Conservation (phyloP, 2,888 invertebrate species). For the Sepioteuthis lessoniana region DNA sequence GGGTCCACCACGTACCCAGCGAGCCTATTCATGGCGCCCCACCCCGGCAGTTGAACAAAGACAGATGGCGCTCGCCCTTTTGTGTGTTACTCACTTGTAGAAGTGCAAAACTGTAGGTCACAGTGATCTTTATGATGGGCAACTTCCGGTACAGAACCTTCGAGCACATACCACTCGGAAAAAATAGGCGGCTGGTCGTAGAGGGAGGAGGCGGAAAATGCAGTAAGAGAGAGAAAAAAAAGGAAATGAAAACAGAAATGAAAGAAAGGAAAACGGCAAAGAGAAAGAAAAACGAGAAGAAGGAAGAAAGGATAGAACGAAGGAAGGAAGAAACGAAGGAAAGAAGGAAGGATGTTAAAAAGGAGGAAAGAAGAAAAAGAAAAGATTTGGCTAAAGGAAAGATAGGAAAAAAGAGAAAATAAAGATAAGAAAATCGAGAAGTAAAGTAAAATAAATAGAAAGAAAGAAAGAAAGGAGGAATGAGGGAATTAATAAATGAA, state of each 20-base stretch:
- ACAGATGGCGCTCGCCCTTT: slow-evolving; percentile 12
- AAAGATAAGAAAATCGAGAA: neutral
- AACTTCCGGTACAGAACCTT: neutral
- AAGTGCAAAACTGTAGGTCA: neutral
- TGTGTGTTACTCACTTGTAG: slow-evolving; percentile 35
- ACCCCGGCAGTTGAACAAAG: neutral
- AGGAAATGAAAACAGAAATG: neutral
- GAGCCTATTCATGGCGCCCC: neutral
- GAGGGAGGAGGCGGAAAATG: neutral
- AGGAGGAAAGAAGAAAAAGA: neutral
- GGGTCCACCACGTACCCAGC: neutral
- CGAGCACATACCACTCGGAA: slow-evolving; percentile 4
- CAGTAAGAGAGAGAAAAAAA: neutral
- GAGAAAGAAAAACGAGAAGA: neutral
- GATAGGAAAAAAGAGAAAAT: neutral
- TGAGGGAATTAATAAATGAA: neutral
- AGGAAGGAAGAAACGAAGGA: neutral
- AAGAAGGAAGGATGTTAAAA: neutral
- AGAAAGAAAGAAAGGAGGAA: neutral
- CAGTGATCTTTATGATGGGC: slow-evolving; percentile 14
- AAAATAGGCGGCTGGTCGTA: neutral
- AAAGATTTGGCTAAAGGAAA: neutral
- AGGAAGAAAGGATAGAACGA: neutral
- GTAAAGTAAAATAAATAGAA: neutral
- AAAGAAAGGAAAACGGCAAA: neutral